Base-by-base conservation (phyloP, 2,113 vertebrate species). In the Orycteropus afer region DNA sequence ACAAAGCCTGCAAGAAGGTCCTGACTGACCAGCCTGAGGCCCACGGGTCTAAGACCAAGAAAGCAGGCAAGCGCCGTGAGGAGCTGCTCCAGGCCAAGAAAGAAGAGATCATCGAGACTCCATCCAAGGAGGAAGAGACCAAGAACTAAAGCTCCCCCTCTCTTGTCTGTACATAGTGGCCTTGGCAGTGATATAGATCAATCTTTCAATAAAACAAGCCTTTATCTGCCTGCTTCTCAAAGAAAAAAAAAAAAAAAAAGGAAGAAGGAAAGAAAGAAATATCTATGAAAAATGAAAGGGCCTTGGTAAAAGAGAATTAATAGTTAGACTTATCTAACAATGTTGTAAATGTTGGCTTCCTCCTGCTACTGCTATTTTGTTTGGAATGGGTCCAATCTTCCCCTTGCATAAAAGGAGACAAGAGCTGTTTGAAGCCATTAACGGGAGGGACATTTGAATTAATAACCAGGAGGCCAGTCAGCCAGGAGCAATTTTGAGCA, bases 401-500 rank as follows among this genome's bases (percentile, higher is more conserved):
- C 91, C 89, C 90, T 95, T 91, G 91, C 95, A 79, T 95, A 91
- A 97, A 96, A 97, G 96, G 91, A 97, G 96, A 96, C 94, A 94
- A 93, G 95, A 96, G 87, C 94, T 96, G 95, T 96, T 97, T 97
- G 97, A 98, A 96, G 96, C 89, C 96, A 95, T 98, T 97, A 97
- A 89, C 91, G 93, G 96, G 97, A 97, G 94, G 97, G 93, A 97
- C 96, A 88, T 95, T 97, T 97, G 89, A 97, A 97, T 97, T 98
- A 98, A 97, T 97, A 97, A 97, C 96, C 92, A 95, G 55, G 84
- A 95, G 95, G 84, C 97, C 92, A 63, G 95, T 91, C 97, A 96
- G 97, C 97, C 96, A 97, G 96, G 94, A 97, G 96, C 95, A 97
- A 97, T 98, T 97, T 55, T 67, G 63, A 95, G 78, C 96, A 96